Base-by-base conservation (phyloP, 2,888 invertebrate species). In the Eremobia ochroleuca region DNA sequence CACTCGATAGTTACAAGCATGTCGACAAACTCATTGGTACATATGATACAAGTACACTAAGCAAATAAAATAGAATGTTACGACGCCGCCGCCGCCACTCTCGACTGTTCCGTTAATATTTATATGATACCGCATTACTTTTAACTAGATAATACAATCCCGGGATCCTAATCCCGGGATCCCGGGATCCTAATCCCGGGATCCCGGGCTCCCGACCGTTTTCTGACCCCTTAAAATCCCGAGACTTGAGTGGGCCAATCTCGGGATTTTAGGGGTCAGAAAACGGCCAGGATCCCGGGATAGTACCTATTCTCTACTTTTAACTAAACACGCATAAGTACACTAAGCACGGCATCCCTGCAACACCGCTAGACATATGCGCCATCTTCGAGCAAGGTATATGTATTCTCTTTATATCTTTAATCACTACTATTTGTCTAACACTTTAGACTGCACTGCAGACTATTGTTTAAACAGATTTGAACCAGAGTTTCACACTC, bases 51-150 rank as follows among this genome's bases (percentile, higher is more conserved):
- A 28, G 46, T n/a, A n/a, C n/a, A n/a, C n/a, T n/a, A 37, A 40
- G 28, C 37, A 78, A 76, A 78, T 78, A 67, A 40, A 77, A 46
- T 15, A 18, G 0, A 65, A 67, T 31, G 18, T 76, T 67, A 28
- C 21, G 4, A 37, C 18, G 52, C 34, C 28, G 13, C 59, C 28
- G 1, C 15, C 28, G 13, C 59, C 28, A 1, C 15, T 37, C 25
- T 28, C 28, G 62, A 43, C 40, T 31, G 31, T 61, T 40, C 37
- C 21, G 40, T 28, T 76, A 8, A 13, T 76, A 77, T 76, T 76
- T 43, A 61, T 66, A 68, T 58, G 69, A 77, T 59, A 5, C 71
- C 59, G 31, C 59, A 52, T 59, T 49, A 59, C 40, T 25, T 71
- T 70, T 28, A 61, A 59, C 49, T 79, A n/a, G n/a, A n/a, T n/a